These are phyloP conservation scores for Neolamprologus fasciatus DNA, from an alignment of 2,113 vertebrate genomes.

Conservation along the genomic window DNA sequence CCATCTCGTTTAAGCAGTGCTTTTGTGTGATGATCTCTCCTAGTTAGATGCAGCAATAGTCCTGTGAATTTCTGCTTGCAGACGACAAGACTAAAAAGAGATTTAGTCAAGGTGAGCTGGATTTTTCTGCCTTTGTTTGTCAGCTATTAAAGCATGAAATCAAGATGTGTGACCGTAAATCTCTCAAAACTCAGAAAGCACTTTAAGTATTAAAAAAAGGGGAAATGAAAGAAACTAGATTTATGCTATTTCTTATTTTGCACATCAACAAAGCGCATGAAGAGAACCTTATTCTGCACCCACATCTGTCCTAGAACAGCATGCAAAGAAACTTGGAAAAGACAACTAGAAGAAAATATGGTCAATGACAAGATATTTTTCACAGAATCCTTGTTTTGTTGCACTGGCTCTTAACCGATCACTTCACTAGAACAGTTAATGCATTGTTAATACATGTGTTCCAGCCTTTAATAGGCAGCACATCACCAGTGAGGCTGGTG, in stretches of 20 bases:
- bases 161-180: neutral
- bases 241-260: neutral
- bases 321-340: neutral
- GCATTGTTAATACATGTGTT: neutral
- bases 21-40: neutral
- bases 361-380: neutral
- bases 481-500: neutral
- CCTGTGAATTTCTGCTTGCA: neutral
- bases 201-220: neutral
- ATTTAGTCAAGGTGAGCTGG: neutral
- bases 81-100: neutral
- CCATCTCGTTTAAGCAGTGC: neutral
- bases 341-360: neutral
- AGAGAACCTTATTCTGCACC: neutral
- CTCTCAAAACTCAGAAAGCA: neutral
- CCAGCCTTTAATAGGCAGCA: constrained; percentile 26
- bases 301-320: neutral
- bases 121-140: neutral
- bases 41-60: neutral
- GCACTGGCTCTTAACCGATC: neutral
- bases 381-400: neutral
- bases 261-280: neutral
- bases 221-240: neutral
- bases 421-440: constrained; percentile 30
- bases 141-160: neutral